These are phyloP conservation scores for Cryptocephalus moraei DNA, from an alignment of 2,888 invertebrate species.

Conservation along the genomic window DNA sequence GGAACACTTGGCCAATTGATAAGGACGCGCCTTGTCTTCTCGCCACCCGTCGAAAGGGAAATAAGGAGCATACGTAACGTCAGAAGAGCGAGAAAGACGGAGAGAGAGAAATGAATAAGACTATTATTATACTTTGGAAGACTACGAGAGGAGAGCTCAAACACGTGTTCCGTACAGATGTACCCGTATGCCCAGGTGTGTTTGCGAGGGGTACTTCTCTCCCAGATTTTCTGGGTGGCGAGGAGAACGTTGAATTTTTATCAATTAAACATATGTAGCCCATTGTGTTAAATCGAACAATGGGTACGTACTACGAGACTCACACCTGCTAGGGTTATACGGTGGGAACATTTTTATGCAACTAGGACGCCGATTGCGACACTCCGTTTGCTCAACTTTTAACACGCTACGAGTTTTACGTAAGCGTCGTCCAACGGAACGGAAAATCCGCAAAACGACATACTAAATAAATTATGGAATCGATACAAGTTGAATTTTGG, in stretches of 20 bases:
- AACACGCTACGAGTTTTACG: too few relatives aligned
- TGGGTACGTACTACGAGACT: constrained; percentile 9
- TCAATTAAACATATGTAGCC: constrained; percentile 13
- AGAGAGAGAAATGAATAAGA: neutral
- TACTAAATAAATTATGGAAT: too few relatives aligned
- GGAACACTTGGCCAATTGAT: constrained; percentile 2
- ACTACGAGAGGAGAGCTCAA: neutral
- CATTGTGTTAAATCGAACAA: constrained; percentile 12
- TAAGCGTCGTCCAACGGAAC: too few relatives aligned
- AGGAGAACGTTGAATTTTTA: constrained; percentile 7
- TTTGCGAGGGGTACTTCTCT: constrained; percentile 9
- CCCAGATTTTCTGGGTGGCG: constrained; percentile 14
- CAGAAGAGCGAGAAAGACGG: too few relatives aligned
- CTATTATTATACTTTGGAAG: neutral
- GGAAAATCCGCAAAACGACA: too few relatives aligned
- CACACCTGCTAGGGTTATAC: constrained; percentile 14
- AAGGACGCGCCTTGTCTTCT: constrained; percentile 8
- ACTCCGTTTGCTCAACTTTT: constrained; percentile 6
- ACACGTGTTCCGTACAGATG: constrained; percentile 1
- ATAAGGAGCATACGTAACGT: neutral
- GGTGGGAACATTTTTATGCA: constrained; percentile 9
- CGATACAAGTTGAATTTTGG: too few relatives aligned
- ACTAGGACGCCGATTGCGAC: constrained; percentile 5
- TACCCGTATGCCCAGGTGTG: constrained; percentile 24
- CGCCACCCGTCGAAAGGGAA: neutral